Conservation (phyloP, 2,888 invertebrate genomes). For the Exocentrus adspersus region DNA sequence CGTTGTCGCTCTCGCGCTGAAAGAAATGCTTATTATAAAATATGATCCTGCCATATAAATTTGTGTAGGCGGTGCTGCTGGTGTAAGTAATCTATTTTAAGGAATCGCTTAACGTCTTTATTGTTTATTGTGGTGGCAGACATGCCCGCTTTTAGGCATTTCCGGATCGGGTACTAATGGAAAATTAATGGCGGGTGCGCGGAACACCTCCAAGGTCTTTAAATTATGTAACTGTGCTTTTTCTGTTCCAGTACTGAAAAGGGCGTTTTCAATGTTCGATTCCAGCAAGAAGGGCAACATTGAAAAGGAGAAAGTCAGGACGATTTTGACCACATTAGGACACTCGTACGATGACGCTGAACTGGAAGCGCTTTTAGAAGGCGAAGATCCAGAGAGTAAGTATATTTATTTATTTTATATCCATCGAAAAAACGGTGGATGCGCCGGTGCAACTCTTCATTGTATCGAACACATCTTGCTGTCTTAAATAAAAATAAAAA, state of each 20-base stretch:
- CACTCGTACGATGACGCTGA: slow-evolving; percentile 82
- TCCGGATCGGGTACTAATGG: slow-evolving; percentile 7
- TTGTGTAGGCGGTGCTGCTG: slow-evolving; percentile 2
- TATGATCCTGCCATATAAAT: slow-evolving; percentile 1
- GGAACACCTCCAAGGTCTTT: no score
- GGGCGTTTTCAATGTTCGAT: slow-evolving; percentile 88
- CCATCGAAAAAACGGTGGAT: no score
- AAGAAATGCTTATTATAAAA: slow-evolving; percentile 15
- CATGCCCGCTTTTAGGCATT: neutral
- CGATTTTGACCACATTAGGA: slow-evolving; percentile 83
- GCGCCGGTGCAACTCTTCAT: no score
- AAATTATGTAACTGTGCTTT: neutral
- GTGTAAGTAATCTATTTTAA: neutral
- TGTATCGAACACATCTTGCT: no score
- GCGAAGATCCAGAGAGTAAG: slow-evolving; percentile 82
- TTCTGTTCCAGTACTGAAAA: slow-evolving; percentile 75
- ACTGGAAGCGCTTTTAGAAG: slow-evolving; percentile 79
- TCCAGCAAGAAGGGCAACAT: slow-evolving; percentile 81
- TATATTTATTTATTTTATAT: neutral
- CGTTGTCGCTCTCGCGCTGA: no score
- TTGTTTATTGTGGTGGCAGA: neutral
- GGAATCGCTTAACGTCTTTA: neutral
- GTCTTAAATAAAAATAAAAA: no score
- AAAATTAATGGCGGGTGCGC: no score
- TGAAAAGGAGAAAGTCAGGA: slow-evolving; percentile 82